Evolutionary conservation across 2,888 invertebrate genomes (phyloP), one percentile per base, ranked within the genome.

Genomic region (Elegia similella): DNA sequence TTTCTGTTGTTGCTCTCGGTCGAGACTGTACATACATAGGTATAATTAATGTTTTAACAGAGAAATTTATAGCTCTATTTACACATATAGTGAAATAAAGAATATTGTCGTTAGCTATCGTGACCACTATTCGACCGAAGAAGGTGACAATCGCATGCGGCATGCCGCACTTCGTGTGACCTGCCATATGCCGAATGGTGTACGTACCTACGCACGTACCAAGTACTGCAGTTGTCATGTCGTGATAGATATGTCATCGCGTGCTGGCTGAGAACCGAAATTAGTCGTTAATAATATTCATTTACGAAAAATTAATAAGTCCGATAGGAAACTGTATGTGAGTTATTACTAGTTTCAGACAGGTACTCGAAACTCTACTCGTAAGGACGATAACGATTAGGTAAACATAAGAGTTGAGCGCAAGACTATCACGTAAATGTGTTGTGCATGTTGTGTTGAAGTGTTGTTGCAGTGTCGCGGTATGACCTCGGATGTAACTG

Each of bases 21-120:
- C 15, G 60, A 60, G 60, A 62, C 52, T 71, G 71, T 71, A 71
- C 60, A 69, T 73, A 71, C 46, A 58, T 61, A 62, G 55, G 38
- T 57, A 55, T 57, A 56, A 59, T 59, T 38, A 61, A 62, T 61
- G 62, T 62, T 62, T 59, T 59, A 60, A 58, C 30, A 50, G 17
- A 50, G 17, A 47, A 48, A 56, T 16, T 60, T 57, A 55, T 57
- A 63, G 50, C 30, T 29, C 50, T 58, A 55, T 42, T 32, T 55
- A 56, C 42, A 47, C 34, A 47, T 54, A 7, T 53, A 52, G 17
- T 13, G 34, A 56, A 29, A 59, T 56, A 50, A 56, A 52, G 16
- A 55, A 52, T 59, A 50, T 50, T 53, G 54, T 52, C 55, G 57
- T 55, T 58, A 59, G 42, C 3, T 50, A 32, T 50, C 48, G 48